These are phyloP conservation scores for Meles meles DNA, from an alignment of 2,113 vertebrate species.

Conservation along the genomic window DNA sequence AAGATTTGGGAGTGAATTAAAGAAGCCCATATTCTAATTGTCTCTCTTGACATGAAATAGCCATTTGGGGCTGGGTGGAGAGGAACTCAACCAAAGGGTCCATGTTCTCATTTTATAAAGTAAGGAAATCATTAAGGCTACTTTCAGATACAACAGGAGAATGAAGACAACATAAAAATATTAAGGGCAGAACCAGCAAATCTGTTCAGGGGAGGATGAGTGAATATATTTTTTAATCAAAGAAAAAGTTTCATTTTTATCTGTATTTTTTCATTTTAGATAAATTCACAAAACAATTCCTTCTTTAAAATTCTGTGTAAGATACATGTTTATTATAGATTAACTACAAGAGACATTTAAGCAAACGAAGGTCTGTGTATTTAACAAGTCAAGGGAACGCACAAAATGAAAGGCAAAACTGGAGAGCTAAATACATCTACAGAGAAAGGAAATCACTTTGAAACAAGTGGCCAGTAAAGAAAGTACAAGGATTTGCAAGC, in stretches of 20 bases:
- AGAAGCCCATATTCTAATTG: not conserved
- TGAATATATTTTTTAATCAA: not conserved
- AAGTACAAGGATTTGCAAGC: not conserved
- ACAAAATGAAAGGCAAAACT: not conserved
- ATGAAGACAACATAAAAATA: not conserved
- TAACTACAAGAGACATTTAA: not conserved
- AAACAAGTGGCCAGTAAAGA: not conserved
- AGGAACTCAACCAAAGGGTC: not conserved
- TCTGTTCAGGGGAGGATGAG: not conserved
- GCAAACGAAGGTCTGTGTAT: not conserved
- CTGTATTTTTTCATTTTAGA: not conserved
- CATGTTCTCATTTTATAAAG: not conserved
- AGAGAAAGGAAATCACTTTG: not conserved
- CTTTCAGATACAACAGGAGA: not conserved
- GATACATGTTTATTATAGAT: not conserved
- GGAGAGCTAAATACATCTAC: not conserved
- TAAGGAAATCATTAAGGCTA: not conserved
- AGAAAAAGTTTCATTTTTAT: not conserved
- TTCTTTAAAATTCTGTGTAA: not conserved
- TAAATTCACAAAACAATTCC: slow-evolving; percentile 9
- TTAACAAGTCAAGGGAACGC: not conserved
- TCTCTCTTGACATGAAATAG: not conserved
- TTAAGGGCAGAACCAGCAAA: not conserved
- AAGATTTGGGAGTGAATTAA: not conserved
- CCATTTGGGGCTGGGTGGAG: not conserved